phyloP scores from a whole-genome alignment of 1,140 invertebrate genomes.

The Eupeodes corollae region DNA sequence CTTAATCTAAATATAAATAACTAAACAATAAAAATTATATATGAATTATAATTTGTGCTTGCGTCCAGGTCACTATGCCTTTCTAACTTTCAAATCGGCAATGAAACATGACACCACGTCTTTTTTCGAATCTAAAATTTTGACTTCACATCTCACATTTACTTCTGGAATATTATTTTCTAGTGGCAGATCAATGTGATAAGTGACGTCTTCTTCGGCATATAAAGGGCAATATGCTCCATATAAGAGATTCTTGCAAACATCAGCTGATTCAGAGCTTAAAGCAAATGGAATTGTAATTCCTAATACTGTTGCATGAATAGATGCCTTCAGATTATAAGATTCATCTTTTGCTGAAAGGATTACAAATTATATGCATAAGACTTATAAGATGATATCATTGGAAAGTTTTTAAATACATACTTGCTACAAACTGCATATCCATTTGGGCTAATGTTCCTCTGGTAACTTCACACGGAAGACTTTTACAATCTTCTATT shows the following conservation, averaged over 20 bases:
- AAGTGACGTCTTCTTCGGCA: conserved; percentile 28
- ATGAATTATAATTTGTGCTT: too few relatives aligned
- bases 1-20: too few relatives aligned
- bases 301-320: conserved; percentile 22
- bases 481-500: conserved; percentile 16
- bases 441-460: conserved; percentile 16
- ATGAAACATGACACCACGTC: conserved; percentile 7
- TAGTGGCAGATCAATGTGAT: conserved; percentile 18
- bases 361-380: not conserved
- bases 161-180: conserved; percentile 19
- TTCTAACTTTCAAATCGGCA: not conserved
- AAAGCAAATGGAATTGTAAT: conserved; percentile 22
- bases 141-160: conserved; percentile 20
- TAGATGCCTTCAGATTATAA: conserved; percentile 12
- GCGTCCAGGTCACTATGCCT: conserved; percentile 4
- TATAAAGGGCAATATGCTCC: conserved; percentile 29
- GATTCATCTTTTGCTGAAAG: conserved; percentile 16
- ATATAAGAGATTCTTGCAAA: conserved; percentile 22
- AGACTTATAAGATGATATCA: not conserved
- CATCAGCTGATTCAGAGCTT: conserved; percentile 13
- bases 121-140: conserved; percentile 12
- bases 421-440: conserved; percentile 30
- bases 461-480: conserved; percentile 23
- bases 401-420: conserved; percentile 7
- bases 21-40: too few relatives aligned